These are phyloP conservation scores for Dysidea cf. avara DNA, from an alignment of 37 sponge, comb jelly and placozoan genomes.

Conservation along the genomic window DNA sequence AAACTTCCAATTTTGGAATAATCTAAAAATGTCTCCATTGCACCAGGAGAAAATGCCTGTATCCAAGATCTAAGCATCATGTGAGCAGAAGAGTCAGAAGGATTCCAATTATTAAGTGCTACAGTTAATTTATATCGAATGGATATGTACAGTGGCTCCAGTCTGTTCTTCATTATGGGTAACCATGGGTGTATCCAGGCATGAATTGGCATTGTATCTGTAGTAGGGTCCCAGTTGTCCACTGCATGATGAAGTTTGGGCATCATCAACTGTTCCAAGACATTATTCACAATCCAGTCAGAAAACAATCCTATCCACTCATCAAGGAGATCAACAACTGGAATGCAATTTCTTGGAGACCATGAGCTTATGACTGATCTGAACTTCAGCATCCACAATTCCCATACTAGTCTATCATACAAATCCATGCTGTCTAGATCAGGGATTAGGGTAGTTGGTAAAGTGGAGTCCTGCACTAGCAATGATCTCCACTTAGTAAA, in stretches of 20 bases:
- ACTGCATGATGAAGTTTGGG: slow-evolving; percentile 83
- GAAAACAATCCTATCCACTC: slow-evolving; percentile 78
- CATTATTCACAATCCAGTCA: slow-evolving; percentile 78
- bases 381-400: slow-evolving; percentile 92
- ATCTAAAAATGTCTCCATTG: slow-evolving; percentile 94
- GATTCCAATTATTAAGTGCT: slow-evolving; percentile 93
- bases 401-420: slow-evolving; percentile 88
- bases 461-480: too few species aligned
- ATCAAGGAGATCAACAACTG: slow-evolving; percentile 80
- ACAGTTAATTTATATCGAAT: slow-evolving; percentile 90
- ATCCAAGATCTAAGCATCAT: slow-evolving; percentile 92
- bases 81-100: slow-evolving; percentile 92
- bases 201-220: slow-evolving; percentile 91
- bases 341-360: slow-evolving; percentile 41
- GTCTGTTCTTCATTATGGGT: slow-evolving; percentile 64
- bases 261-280: slow-evolving; percentile 74
- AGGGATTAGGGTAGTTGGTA: too few species aligned
- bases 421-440: slow-evolving; percentile 58
- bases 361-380: slow-evolving; percentile 35
- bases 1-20: slow-evolving; percentile 81
- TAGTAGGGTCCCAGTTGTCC: slow-evolving; percentile 90
- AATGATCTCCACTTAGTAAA: too few species aligned
- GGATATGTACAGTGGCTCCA: slow-evolving; percentile 80
- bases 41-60: slow-evolving; percentile 70
- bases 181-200: slow-evolving; percentile 98